Evolutionary conservation across 2,888 invertebrate genomes (phyloP).

Genomic region (Tanytarsus gracilentus): DNA sequence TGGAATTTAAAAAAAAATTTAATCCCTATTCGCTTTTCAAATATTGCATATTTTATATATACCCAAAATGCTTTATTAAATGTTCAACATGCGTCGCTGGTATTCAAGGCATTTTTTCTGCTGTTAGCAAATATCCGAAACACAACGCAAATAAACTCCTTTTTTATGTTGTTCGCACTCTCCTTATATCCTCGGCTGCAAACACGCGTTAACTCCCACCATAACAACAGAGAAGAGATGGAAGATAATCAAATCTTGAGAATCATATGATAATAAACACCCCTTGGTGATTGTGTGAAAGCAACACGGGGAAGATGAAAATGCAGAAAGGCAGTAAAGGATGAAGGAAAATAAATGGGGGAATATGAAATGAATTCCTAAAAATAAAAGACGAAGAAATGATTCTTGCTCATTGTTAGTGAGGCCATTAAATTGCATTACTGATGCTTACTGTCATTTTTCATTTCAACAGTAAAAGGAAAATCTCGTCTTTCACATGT

Average conservation of each 20-base stretch:
- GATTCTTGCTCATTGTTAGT: slow-evolving; percentile 5
- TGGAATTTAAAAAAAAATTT: no score
- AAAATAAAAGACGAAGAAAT: background rate
- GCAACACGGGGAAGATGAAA: slow-evolving; percentile 1
- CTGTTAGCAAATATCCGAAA: background rate
- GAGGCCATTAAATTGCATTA: slow-evolving; percentile 24
- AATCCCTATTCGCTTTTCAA: no score
- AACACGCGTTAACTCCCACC: no score
- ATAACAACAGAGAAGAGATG: no score
- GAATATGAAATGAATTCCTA: background rate
- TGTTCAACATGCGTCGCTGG: slow-evolving; percentile 24
- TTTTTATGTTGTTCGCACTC: slow-evolving; percentile 13
- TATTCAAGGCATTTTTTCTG: background rate
- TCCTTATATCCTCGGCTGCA: no score
- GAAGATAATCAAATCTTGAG: slow-evolving; percentile 28
- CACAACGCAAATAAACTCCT: slow-evolving; percentile 27
- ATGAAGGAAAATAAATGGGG: background rate
- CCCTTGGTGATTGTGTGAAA: slow-evolving; percentile 25
- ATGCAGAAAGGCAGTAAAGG: background rate
- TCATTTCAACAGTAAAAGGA: slow-evolving; percentile 4
- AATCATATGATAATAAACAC: slow-evolving; percentile 28
- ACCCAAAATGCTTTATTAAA: slow-evolving; percentile 20
- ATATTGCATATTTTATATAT: slow-evolving; percentile 20
- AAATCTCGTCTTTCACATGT: background rate
- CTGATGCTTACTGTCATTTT: slow-evolving; percentile 24